A percentile compares a stretch with the other conserved stretches of the same genome.
These are phyloP conservation scores for Glossophaga mutica DNA, from an alignment of 2,797 vertebrate genomes.

Conservation along the genomic window DNA sequence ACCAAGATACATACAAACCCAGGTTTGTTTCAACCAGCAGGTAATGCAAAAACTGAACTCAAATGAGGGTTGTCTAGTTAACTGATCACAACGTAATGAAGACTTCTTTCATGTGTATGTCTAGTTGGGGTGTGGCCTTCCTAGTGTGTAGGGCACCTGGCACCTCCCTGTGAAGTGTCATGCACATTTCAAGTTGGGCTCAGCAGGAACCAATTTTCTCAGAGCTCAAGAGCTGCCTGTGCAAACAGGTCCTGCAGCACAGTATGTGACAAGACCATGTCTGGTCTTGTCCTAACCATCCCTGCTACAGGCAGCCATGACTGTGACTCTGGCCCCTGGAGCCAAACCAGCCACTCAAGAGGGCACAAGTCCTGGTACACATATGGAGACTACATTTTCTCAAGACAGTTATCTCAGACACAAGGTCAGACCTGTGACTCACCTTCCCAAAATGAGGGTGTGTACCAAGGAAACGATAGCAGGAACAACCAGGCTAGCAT, in stretches of 20 bases:
- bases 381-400: neutral
- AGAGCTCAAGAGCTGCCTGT: neutral
- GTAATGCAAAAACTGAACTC: neutral
- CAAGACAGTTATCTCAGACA: neutral
- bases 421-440: constrained; percentile 19
- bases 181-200: neutral
- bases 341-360: neutral
- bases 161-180: neutral
- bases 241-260: neutral
- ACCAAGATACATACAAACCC: neutral
- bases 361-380: neutral
- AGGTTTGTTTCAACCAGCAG: neutral
- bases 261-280: neutral
- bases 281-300: neutral
- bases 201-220: constrained; percentile 38
- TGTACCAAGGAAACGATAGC: neutral
- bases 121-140: neutral
- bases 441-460: neutral
- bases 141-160: neutral
- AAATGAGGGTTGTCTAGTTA: neutral
- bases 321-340: neutral
- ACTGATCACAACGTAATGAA: neutral
- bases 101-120: neutral
- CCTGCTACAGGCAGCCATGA: neutral
- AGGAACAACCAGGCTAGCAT: neutral